A percentile compares a stretch with the other conserved stretches of the same genome.
These are phyloP conservation scores for Heliconius ismenius DNA, from an alignment of 2,888 invertebrate species.

Conservation along the genomic window DNA sequence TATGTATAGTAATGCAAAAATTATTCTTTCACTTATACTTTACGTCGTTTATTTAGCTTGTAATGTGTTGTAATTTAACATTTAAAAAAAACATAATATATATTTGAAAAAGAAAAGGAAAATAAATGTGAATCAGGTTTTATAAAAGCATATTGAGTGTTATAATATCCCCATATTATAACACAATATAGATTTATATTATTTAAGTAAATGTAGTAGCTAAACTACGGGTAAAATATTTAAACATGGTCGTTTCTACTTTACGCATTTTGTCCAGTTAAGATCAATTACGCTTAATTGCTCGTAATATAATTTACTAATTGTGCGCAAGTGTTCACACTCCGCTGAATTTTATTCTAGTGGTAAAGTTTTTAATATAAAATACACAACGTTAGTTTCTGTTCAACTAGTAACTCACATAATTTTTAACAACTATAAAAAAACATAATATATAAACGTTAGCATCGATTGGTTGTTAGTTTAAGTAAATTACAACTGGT, in stretches of 20 bases:
- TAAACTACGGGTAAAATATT: neutral
- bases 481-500: neutral
- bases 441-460: neutral
- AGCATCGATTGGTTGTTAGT: neutral
- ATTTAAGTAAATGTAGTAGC: neutral
- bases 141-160: neutral
- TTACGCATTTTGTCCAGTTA: conserved; percentile 54
- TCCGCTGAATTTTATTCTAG: conserved; percentile 29
- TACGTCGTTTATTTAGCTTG: too few relatives aligned
- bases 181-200: too few relatives aligned
- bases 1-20: too few relatives aligned
- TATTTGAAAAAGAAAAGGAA: neutral
- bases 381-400: neutral
- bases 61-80: too few relatives aligned
- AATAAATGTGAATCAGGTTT: neutral
- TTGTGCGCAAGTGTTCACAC: conserved; percentile 60
- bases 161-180: neutral
- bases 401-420: neutral
- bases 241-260: neutral
- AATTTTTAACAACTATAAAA: neutral
- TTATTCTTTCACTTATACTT: too few relatives aligned
- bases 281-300: conserved; percentile 79
- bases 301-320: conserved; percentile 76
- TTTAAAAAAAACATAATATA: neutral
- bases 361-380: neutral